Evolutionary conservation across 2,888 invertebrate species (phyloP).

Genomic region (Hybos culiciformis): DNA sequence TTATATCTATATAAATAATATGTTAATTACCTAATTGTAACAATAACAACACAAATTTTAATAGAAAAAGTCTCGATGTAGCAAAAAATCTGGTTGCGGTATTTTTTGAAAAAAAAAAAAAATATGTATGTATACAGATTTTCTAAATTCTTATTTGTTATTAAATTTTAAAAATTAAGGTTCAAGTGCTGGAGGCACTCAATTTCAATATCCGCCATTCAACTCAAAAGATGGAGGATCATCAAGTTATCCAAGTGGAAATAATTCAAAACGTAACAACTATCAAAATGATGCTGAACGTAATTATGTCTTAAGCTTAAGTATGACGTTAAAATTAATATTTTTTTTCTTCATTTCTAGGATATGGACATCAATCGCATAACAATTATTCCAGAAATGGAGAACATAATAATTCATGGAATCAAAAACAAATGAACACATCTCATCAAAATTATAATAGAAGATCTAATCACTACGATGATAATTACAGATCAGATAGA

Average conservation of each 20-base stretch:
- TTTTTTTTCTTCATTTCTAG: constrained; percentile 7
- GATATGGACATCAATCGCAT: constrained; percentile 53
- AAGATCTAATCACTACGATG: constrained; percentile 56
- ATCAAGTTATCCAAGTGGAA: constrained; percentile 39
- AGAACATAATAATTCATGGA: constrained; percentile 73
- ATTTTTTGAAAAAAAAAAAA: not conserved
- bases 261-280: constrained; percentile 9
- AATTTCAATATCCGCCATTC: constrained; percentile 85
- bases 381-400: constrained; percentile 69
- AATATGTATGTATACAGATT: not conserved
- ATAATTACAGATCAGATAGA: constrained; percentile 42
- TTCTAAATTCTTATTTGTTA: constrained; percentile 3
- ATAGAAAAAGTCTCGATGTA: not conserved
- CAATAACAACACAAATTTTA: no score
- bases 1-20: no score
- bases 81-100: no score
- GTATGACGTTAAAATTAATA: not conserved
- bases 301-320: not conserved
- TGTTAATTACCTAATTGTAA: no score
- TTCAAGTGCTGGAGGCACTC: constrained; percentile 36
- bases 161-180: not conserved
- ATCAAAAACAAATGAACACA: constrained; percentile 44
- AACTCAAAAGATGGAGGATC: constrained; percentile 67
- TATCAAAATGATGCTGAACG: constrained; percentile 12
- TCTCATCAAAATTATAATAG: constrained; percentile 37